A percentile compares a stretch with the other conserved stretches of the same genome.
Conservation (phyloP, 2,888 invertebrate genomes). For the Pterostichus niger region DNA sequence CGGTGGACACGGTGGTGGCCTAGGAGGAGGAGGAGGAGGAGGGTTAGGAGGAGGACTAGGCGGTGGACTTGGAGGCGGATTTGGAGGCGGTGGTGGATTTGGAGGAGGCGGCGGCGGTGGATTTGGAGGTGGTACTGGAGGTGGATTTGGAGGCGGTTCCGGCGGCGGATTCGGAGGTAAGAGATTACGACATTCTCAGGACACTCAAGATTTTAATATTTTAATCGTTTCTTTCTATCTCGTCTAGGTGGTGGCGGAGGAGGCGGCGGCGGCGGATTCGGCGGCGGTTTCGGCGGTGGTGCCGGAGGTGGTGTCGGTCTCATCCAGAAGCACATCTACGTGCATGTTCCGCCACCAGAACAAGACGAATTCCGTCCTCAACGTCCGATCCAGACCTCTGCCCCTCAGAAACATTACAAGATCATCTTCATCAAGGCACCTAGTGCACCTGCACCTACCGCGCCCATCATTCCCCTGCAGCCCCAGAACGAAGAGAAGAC, state of each 20-base stretch:
- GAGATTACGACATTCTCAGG: not conserved
- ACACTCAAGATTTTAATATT: not conserved
- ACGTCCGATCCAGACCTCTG: slow-evolving; percentile 84
- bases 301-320: slow-evolving; percentile 80
- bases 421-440: slow-evolving; percentile 96
- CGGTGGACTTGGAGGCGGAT: slow-evolving; percentile 68
- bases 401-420: slow-evolving; percentile 93
- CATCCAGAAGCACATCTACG: slow-evolving; percentile 93
- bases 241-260: no score
- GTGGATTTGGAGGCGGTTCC: slow-evolving; percentile 68
- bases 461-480: slow-evolving; percentile 89
- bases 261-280: slow-evolving; percentile 73
- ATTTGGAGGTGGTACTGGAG: slow-evolving; percentile 68
- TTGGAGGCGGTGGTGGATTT: slow-evolving; percentile 68
- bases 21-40: slow-evolving; percentile 70
- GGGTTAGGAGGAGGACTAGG: slow-evolving; percentile 68
- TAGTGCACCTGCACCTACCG: slow-evolving; percentile 88
- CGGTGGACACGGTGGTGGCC: slow-evolving; percentile 68
- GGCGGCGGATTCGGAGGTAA: slow-evolving; percentile 63
- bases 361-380: slow-evolving; percentile 85
- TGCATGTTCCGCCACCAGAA: slow-evolving; percentile 93
- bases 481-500: slow-evolving; percentile 94
- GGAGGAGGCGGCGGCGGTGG: slow-evolving; percentile 66
- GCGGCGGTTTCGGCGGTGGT: slow-evolving; percentile 79
- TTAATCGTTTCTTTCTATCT: no score